phyloP scores from a whole-genome alignment of 2,797 vertebrate genomes.

The Gymnodraco acuticeps region DNA sequence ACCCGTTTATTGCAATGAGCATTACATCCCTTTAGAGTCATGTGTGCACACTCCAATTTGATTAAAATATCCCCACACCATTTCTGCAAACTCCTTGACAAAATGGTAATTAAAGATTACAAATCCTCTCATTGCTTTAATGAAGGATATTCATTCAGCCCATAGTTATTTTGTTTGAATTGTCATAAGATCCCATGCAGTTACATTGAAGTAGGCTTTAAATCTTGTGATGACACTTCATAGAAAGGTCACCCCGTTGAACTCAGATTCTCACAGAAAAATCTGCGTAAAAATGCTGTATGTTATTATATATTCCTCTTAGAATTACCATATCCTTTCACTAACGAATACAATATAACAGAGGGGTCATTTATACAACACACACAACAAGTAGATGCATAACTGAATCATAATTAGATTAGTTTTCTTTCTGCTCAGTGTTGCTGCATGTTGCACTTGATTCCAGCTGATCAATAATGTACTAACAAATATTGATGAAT shows the following conservation, averaged over 20 bases:
- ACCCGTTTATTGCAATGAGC: slow-evolving; percentile 75
- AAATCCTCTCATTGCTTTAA: slow-evolving; percentile 64
- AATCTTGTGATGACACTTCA: slow-evolving; percentile 25
- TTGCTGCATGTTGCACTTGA: slow-evolving; percentile 32
- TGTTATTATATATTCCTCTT: not conserved
- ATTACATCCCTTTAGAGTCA: slow-evolving; percentile 75
- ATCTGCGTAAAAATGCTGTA: not conserved
- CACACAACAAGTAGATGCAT: not conserved
- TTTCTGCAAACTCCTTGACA: slow-evolving; percentile 68
- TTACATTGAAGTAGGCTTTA: slow-evolving; percentile 7
- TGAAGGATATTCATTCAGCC: slow-evolving; percentile 64
- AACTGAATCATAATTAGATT: not conserved
- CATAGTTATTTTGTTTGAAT: slow-evolving; percentile 35
- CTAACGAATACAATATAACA: not conserved
- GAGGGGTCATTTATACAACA: not conserved
- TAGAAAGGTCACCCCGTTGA: slow-evolving; percentile 44
- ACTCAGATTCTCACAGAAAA: slow-evolving; percentile 43
- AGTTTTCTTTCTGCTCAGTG: not conserved
- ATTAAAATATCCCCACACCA: slow-evolving; percentile 70
- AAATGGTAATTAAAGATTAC: slow-evolving; percentile 72
- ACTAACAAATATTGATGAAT: slow-evolving; percentile 72
- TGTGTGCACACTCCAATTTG: slow-evolving; percentile 70
- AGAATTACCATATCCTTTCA: not conserved
- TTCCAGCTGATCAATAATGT: slow-evolving; percentile 71
- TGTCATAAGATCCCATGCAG: slow-evolving; percentile 4